Conservation (phyloP, 2,797 vertebrate species). For the Lophius americanus region DNA sequence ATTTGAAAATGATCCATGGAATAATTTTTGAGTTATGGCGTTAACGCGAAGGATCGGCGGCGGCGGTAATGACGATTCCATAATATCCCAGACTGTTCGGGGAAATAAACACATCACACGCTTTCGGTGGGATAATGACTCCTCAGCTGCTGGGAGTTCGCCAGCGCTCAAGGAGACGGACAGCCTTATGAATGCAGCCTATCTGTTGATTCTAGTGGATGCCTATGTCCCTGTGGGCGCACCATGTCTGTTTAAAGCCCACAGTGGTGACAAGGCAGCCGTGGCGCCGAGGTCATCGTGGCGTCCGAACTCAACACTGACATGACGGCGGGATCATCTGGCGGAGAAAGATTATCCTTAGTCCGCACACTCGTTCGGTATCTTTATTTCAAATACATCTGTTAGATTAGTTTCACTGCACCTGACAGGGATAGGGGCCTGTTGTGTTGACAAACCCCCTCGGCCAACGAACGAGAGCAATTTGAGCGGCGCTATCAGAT, state of each 20-base stretch:
- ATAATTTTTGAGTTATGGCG: no score
- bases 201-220: slow-evolving; percentile 59
- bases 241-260: slow-evolving; percentile 78
- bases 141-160: slow-evolving; percentile 36
- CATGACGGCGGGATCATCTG: slow-evolving; percentile 65
- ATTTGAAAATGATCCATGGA: no score
- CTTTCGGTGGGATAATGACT: slow-evolving; percentile 18
- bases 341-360: slow-evolving; percentile 65
- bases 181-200: slow-evolving; percentile 58
- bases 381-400: slow-evolving; percentile 8
- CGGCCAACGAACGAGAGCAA: slow-evolving; percentile 31
- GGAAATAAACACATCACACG: slow-evolving; percentile 4
- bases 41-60: no score
- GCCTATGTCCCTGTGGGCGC: slow-evolving; percentile 72
- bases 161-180: slow-evolving; percentile 32
- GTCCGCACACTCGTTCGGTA: slow-evolving; percentile 18
- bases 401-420: not conserved
- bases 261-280: slow-evolving; percentile 57
- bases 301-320: slow-evolving; percentile 76
- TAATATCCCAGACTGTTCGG: no score
- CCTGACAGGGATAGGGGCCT: slow-evolving; percentile 30
- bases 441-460: slow-evolving; percentile 18
- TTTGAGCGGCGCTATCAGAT: slow-evolving; percentile 48
- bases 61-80: no score
- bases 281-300: slow-evolving; percentile 63